Percentiles rank a stretch among this genome's conserved stretches.
These are phyloP conservation scores for Elgonia sp. DNA, from an alignment of 2,888 invertebrate species.

Conservation along the genomic window DNA sequence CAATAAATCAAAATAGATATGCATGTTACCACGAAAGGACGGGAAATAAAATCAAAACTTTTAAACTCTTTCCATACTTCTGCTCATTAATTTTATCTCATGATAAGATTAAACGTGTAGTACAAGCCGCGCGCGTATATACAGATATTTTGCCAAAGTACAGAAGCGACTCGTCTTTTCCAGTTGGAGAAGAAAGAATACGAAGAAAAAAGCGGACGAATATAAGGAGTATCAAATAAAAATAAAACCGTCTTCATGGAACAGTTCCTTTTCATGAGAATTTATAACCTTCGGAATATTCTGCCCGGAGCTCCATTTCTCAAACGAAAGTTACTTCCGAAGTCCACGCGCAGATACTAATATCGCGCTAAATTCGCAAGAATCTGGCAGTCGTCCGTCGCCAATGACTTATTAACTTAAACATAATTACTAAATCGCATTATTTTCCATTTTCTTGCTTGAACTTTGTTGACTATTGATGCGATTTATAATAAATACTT, in stretches of 20 bases:
- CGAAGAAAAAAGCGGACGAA: constrained; percentile 38
- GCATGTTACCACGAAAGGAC: constrained; percentile 18
- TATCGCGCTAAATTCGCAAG: constrained; percentile 56
- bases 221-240: constrained; percentile 59
- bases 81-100: constrained; percentile 62
- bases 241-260: constrained; percentile 67
- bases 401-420: constrained; percentile 58
- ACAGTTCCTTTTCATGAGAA: constrained; percentile 67
- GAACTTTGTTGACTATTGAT: not conserved
- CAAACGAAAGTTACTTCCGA: constrained; percentile 61
- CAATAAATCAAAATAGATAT: constrained; percentile 49
- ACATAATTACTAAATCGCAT: constrained; percentile 22
- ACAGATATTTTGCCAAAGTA: constrained; percentile 35
- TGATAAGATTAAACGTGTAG: constrained; percentile 61
- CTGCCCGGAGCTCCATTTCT: constrained; percentile 61
- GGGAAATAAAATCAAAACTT: constrained; percentile 43
- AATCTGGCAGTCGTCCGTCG: constrained; percentile 51
- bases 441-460: constrained; percentile 14
- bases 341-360: constrained; percentile 54
- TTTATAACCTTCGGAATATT: constrained; percentile 71
- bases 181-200: constrained; percentile 27
- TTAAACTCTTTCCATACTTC: constrained; percentile 41
- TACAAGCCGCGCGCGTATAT: constrained; percentile 4
- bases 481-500: not conserved
- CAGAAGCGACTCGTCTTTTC: constrained; percentile 40